Evolutionary conservation across 1,140 invertebrate genomes (phyloP).

Genomic region (Drosophila mayri): DNA sequence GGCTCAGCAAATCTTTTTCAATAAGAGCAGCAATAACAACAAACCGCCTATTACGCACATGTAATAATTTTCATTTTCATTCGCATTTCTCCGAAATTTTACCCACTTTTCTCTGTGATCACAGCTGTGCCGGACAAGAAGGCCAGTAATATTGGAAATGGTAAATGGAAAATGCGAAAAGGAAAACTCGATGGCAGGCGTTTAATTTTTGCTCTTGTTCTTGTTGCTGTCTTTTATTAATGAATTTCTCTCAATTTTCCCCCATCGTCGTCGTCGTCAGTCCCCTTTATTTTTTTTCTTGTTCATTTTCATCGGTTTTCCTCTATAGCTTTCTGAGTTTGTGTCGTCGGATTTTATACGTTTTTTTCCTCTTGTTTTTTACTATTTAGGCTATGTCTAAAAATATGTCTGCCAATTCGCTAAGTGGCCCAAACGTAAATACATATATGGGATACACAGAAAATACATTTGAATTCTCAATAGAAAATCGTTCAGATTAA

Average conservation of each 20-base stretch:
- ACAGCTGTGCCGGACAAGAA: conserved; percentile 51
- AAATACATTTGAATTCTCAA: conserved; percentile 19
- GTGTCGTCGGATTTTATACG: conserved; percentile 25
- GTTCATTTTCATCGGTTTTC: conserved; percentile 2
- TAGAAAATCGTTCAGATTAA: not conserved
- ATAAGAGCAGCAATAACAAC: conserved; percentile 29
- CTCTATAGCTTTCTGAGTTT: conserved; percentile 16
- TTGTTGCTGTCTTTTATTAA: conserved; percentile 48
- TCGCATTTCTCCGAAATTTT: conserved; percentile 31
- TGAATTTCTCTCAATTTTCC: conserved; percentile 50
- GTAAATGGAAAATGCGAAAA: conserved; percentile 9
- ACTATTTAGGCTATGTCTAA: conserved; percentile 64
- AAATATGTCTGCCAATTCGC: conserved; percentile 80
- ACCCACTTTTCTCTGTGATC: conserved; percentile 19
- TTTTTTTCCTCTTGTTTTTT: conserved; percentile 44
- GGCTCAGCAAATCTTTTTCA: conserved; percentile 31
- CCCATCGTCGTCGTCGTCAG: conserved; percentile 2
- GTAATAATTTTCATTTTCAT: conserved; percentile 54
- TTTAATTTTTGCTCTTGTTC: conserved; percentile 51
- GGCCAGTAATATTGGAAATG: conserved; percentile 12
- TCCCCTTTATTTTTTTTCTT: not conserved
- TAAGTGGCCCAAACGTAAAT: conserved; percentile 68
- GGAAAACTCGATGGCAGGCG: conserved; percentile 35
- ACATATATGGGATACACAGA: conserved; percentile 43
- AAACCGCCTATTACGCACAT: conserved; percentile 42